Base-by-base conservation (phyloP, 2,113 vertebrate genomes). In the Orycteropus afer region DNA sequence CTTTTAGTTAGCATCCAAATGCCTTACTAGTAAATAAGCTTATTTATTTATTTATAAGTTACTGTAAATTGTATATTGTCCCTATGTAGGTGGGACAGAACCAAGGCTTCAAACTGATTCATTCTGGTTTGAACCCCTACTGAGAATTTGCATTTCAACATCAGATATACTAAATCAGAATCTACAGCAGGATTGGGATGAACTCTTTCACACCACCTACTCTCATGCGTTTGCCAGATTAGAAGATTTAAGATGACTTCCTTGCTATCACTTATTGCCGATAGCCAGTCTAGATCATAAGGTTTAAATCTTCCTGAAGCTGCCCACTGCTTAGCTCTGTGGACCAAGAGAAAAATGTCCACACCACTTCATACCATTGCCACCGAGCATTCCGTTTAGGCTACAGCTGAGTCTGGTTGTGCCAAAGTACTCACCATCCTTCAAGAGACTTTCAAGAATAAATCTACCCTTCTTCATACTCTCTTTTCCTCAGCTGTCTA, bases 311-410 rank as follows among this genome's bases (percentile, higher is more conserved):
- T 34, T 69, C 27, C 65, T 37, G 55, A 74, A 74, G 49, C 34
- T 82, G 5, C 25, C 59, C 8, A 51, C 40, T 92, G 22, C 63
- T 90, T 77, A 10, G 6, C 25, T 10, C 12, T 40, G 1, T 61
- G 51, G 37, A 57, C 42, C 57, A 20, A 83, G 37, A 53, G 47
- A 55, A 53, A 34, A 76, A 83, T 17, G 23, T 29, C 14, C 20
- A 55, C 3, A 3, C 1, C 25, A 17, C 6, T 3, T 51, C 1
- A 5, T 8, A 71, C 23, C 3, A 42, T 42, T 45, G 32, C 2
- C 69, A 17, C 22, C 63, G 59, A 88, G 29, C 4, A 0, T 3
- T n/a, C 45, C 6, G 51, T 90, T 29, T 13, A 59, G 49, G 18
- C 13, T 89, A 13, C 5, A 32, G 13, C 37, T 76, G 45, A 61